Conservation (phyloP, 2,888 invertebrate species). For the Cryptus viduatorius region DNA sequence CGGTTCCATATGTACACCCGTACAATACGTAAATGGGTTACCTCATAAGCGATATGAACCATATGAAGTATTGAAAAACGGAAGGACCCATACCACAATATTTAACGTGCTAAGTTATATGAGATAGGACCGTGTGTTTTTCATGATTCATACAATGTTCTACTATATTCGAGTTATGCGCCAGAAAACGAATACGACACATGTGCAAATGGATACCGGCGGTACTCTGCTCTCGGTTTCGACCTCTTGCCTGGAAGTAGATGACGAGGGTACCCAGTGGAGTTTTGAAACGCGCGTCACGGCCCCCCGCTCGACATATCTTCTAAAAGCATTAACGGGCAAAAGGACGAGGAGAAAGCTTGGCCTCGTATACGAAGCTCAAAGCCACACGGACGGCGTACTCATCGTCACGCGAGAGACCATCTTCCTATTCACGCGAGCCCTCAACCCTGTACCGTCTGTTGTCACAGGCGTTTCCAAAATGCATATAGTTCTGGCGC, state of each 20-base stretch:
- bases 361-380: conserved; percentile 6
- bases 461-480: conserved; percentile 39
- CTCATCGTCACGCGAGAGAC: conserved; percentile 20
- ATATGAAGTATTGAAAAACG: too few species aligned
- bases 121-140: neutral
- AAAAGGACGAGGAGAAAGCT: conserved; percentile 31
- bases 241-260: conserved; percentile 10
- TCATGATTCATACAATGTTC: conserved; percentile 2
- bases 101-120: too few species aligned
- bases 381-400: conserved; percentile 30
- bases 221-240: neutral
- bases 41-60: neutral
- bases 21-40: neutral
- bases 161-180: conserved; percentile 38
- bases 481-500: conserved; percentile 36
- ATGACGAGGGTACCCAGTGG: conserved; percentile 13
- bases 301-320: conserved; percentile 17
- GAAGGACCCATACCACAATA: too few species aligned
- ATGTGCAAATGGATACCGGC: neutral
- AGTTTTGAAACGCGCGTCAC: conserved; percentile 9
- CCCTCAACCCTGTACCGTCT: conserved; percentile 25
- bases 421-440: conserved; percentile 14
- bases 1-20: neutral
- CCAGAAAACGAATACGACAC: conserved; percentile 27
- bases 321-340: conserved; percentile 48